Conservation (phyloP, 2,113 vertebrate species). For the Tragelaphus strepsiceros region DNA sequence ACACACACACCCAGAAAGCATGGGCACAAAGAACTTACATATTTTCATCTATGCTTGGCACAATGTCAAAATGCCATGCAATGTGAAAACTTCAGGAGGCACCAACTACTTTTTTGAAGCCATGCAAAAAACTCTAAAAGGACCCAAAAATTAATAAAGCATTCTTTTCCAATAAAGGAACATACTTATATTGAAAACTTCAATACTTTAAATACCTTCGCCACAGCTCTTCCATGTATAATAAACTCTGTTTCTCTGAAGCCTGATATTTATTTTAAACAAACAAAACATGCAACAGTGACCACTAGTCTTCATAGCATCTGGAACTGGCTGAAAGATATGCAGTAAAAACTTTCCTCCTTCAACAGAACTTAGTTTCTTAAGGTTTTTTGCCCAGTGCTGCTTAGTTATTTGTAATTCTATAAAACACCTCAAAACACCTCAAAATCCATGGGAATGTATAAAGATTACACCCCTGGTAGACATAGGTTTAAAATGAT, state of each 20-base stretch:
- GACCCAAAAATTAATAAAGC: background rate
- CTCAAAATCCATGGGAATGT: background rate
- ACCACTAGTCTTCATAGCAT: background rate
- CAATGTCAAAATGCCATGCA: background rate
- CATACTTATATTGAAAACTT: background rate
- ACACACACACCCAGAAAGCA: background rate
- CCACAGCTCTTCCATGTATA: background rate
- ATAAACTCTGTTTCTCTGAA: background rate
- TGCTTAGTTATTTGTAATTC: background rate
- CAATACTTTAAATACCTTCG: background rate
- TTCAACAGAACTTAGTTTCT: background rate
- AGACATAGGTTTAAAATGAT: background rate
- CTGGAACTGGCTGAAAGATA: background rate
- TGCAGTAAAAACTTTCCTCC: background rate
- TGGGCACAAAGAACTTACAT: background rate
- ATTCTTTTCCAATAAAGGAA: background rate
- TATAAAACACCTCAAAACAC: background rate
- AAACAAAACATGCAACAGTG: background rate
- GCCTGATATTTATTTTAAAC: background rate
- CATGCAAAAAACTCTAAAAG: background rate
- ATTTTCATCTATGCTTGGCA: background rate
- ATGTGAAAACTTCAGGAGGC: background rate
- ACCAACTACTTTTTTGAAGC: background rate
- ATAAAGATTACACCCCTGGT: background rate
- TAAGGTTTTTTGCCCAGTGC: background rate